A percentile compares a stretch with the other conserved stretches of the same genome.
Evolutionary conservation across 2,888 invertebrate species (phyloP).

Genomic region (Synanthedon formicaeformis): DNA sequence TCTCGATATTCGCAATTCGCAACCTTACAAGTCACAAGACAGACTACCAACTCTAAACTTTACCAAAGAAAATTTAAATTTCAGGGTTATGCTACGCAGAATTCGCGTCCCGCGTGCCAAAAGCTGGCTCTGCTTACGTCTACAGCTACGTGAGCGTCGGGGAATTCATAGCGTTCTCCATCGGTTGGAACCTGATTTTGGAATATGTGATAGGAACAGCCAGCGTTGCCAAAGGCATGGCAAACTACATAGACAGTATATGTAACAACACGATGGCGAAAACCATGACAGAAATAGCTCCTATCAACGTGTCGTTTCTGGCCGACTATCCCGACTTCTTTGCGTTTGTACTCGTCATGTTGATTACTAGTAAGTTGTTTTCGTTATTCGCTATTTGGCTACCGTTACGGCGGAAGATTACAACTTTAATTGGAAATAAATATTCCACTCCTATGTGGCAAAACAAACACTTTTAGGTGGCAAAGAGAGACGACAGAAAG

Average conservation of each 20-base stretch:
- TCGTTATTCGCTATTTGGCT: neutral
- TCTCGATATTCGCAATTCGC: no score
- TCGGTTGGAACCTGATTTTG: slow-evolving; percentile 94
- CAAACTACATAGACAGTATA: slow-evolving; percentile 81
- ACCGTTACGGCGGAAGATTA: neutral
- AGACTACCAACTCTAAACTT: no score
- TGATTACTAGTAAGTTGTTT: slow-evolving; percentile 73
- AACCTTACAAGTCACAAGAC: no score
- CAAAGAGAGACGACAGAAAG: no score
- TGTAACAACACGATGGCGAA: slow-evolving; percentile 76
- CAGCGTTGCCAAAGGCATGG: slow-evolving; percentile 82
- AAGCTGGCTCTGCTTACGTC: slow-evolving; percentile 91
- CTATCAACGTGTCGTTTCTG: slow-evolving; percentile 74
- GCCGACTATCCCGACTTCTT: slow-evolving; percentile 83
- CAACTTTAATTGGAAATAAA: no score
- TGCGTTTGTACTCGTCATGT: slow-evolving; percentile 76
- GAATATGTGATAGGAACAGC: slow-evolving; percentile 89
- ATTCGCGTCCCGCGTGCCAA: slow-evolving; percentile 88
- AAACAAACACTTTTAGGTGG: no score
- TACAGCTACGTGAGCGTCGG: slow-evolving; percentile 94
- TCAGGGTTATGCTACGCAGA: slow-evolving; percentile 90
- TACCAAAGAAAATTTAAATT: slow-evolving; percentile 8
- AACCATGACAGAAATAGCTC: slow-evolving; percentile 74
- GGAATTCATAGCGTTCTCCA: slow-evolving; percentile 90
- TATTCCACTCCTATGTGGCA: no score